phyloP scores from a whole-genome alignment of 2,113 vertebrate species.

The Rhineura floridana region DNA sequence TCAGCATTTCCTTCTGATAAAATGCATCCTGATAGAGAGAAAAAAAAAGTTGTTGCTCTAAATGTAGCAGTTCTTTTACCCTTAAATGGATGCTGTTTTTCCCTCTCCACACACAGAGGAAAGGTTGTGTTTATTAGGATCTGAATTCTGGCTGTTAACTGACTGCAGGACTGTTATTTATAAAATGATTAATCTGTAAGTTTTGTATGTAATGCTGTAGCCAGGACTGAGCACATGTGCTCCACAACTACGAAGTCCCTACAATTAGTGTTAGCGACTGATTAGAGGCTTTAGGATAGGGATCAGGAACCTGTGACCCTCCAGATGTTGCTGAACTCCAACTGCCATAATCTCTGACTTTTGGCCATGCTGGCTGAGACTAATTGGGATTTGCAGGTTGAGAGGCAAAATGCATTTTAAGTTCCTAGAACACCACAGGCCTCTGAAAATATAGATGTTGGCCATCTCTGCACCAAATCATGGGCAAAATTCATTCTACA shows the following conservation, averaged over 20 bases:
- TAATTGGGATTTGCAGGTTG: no score
- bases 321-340: no score
- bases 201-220: not conserved
- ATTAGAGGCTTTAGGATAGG: not conserved
- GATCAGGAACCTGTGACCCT: no score
- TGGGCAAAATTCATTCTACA: not conserved
- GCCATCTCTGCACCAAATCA: not conserved
- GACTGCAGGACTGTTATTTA: not conserved
- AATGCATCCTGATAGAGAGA: conserved; percentile 72
- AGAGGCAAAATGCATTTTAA: not conserved
- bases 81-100: not conserved
- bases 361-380: no score
- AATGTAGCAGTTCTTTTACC: conserved; percentile 47
- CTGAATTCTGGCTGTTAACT: not conserved
- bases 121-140: not conserved
- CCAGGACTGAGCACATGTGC: not conserved
- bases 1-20: conserved; percentile 66
- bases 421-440: no score
- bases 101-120: not conserved
- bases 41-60: conserved; percentile 67
- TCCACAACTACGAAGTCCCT: not conserved
- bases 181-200: not conserved
- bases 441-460: not conserved
- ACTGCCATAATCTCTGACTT: no score
- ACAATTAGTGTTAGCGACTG: no score